Percentiles rank a stretch among this genome's conserved stretches.
These are phyloP conservation scores for Ericerus pela DNA, from an alignment of 1,140 invertebrate species.

Conservation along the genomic window DNA sequence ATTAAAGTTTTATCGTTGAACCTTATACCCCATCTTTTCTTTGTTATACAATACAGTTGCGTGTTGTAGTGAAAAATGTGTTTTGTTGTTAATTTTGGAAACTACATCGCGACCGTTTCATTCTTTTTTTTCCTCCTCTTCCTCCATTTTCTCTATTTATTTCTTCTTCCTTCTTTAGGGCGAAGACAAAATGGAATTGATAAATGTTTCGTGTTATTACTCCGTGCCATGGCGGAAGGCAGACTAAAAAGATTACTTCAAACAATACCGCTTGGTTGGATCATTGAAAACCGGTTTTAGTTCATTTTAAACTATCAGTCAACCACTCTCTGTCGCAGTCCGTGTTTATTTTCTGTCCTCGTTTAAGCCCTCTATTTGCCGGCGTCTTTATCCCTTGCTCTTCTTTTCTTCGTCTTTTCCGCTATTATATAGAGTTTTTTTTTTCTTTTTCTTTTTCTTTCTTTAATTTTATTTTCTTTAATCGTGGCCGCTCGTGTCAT, in stretches of 20 bases:
- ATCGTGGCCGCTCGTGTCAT: not conserved
- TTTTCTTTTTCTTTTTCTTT: not conserved
- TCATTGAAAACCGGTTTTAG: constrained; percentile 3
- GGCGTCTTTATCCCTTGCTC: too few relatives aligned
- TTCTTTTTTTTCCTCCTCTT: not conserved
- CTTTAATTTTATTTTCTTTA: not conserved
- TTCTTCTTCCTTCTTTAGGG: not conserved
- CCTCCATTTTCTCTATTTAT: too few relatives aligned
- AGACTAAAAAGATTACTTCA: constrained; percentile 6
- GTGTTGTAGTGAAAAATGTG: too few relatives aligned
- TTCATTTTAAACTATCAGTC: constrained; percentile 9
- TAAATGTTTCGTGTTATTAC: constrained; percentile 4
- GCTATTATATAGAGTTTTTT: too few relatives aligned
- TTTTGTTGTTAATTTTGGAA: constrained; percentile 7
- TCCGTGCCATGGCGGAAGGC: not conserved
- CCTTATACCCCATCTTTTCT: too few relatives aligned
- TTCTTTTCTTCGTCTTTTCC: too few relatives aligned
- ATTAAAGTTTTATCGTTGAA: too few relatives aligned
- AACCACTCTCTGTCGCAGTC: constrained; percentile 4
- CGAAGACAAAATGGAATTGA: constrained; percentile 6
- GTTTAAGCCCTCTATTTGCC: too few relatives aligned
- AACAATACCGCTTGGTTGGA: constrained; percentile 7
- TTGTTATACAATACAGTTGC: too few relatives aligned
- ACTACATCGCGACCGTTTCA: not conserved
- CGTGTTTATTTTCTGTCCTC: too few relatives aligned